Evolutionary conservation across 2,888 invertebrate genomes (phyloP), one percentile per base, ranked within the genome.

Genomic region (Lasius fuliginosus): DNA sequence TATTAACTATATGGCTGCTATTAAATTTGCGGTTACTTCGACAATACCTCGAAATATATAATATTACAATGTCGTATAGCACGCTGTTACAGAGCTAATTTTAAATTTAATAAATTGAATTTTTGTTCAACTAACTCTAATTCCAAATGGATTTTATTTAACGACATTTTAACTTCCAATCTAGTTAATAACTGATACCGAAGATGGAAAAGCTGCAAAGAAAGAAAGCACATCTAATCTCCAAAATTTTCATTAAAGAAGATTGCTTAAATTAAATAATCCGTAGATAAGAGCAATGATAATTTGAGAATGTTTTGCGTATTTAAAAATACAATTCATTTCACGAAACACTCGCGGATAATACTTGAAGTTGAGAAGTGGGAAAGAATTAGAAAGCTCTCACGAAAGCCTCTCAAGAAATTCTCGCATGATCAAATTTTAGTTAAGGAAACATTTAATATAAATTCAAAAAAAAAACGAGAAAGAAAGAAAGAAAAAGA

Each of bases 391-490:
- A 60, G 42, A 49, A 68, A 56, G n/a, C 12, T 53, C 2, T n/a
- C 36, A 36, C 36, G 36, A 36, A 36, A 36, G 6, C 36, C 36
- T 36, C 36, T 36, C 36, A 15, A 53, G 9, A n/a, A 77, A 23
- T 27, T 58, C 6, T 8, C 4, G 11, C 42, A 6, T 27, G 40
- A 68, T 68, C n/a, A 76, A 67, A 67, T 68, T 56, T 77, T 56
- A 62, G 15, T 6, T 64, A n/a, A 68, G n/a, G n/a, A 56, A 69
- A 67, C 40, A 76, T 53, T 9, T 18, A n/a, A 27, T 77, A 27
- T 67, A 68, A 77, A 77, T 69, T 69, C n/a, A 46, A 36, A 79
- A 46, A 36, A 79, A 56, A 36, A 60, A 33, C 15, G 11, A 69
- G 15, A 36, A 1, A 30, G 9, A 62, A n/a, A 46, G 15, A 65